Percentiles rank a stretch among this genome's conserved stretches.
phyloP scores from a whole-genome alignment of 1,140 invertebrate genomes.

The Camponotus pennsylvanicus region DNA sequence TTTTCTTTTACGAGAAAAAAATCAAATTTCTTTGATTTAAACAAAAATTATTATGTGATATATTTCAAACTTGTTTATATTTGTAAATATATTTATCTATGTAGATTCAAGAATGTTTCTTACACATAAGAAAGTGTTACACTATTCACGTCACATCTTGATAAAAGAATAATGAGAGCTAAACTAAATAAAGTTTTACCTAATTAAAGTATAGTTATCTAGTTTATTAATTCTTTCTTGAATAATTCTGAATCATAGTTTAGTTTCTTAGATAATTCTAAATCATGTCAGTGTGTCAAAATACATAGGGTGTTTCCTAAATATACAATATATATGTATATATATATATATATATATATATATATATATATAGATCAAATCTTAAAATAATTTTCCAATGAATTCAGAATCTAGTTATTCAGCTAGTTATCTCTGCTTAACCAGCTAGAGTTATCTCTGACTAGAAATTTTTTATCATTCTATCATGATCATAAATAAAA shows the following conservation, averaged over 20 bases:
- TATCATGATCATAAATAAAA: neutral
- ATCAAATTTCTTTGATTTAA: neutral
- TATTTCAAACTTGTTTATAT: neutral
- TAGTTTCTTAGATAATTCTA: neutral
- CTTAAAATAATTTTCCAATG: neutral
- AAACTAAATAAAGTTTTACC: neutral
- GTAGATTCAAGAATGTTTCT: neutral
- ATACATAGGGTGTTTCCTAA: neutral
- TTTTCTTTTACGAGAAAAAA: neutral
- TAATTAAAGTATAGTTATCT: constrained; percentile 1
- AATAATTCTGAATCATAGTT: neutral
- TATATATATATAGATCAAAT: neutral
- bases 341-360: too few species aligned
- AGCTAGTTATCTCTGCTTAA: too few species aligned
- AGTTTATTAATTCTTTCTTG: neutral
- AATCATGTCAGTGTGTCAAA: neutral
- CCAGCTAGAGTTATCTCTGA: neutral
- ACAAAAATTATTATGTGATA: too few species aligned
- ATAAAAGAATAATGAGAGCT: neutral
- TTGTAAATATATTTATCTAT: neutral
- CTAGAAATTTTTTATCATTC: neutral
- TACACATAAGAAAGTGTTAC: neutral
- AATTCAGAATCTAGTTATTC: neutral
- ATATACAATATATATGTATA: neutral
- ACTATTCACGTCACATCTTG: neutral